Evolutionary conservation across 2,113 vertebrate species (phyloP).

Genomic region (Barnardius zonarius): DNA sequence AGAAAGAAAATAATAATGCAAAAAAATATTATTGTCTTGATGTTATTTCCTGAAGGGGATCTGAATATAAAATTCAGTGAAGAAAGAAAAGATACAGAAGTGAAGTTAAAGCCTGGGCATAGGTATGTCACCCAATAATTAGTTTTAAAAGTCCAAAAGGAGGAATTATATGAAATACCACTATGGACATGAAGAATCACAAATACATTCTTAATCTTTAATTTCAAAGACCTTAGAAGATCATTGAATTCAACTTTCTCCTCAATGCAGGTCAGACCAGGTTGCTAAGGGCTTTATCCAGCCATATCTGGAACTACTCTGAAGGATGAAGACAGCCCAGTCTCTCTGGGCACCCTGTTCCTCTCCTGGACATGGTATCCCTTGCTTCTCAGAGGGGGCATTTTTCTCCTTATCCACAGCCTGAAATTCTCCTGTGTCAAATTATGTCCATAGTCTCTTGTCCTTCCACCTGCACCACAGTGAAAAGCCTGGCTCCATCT

Average conservation of each 20-base stretch:
- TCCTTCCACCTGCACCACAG: neutral
- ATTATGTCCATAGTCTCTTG: fast-evolving
- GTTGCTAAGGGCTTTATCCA: neutral
- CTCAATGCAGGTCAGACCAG: neutral
- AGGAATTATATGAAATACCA: neutral
- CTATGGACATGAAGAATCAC: neutral
- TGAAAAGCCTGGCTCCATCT: neutral
- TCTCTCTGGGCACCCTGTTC: neutral
- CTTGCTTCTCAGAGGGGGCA: too few relatives aligned
- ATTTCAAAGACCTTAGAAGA: neutral
- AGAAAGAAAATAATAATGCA: neutral
- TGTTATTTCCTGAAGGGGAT: neutral
- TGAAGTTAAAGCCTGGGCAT: neutral
- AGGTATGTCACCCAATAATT: neutral
- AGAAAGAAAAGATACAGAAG: neutral
- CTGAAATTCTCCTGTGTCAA: neutral
- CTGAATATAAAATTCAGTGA: neutral
- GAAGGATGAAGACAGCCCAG: neutral
- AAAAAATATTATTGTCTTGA: neutral
- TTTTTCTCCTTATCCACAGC: neutral
- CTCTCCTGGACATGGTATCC: neutral
- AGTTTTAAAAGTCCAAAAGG: neutral
- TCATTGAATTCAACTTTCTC: neutral
- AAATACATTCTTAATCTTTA: neutral
- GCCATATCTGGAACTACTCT: neutral